Conservation (phyloP, 1,140 invertebrate genomes). For the Atta texana region DNA sequence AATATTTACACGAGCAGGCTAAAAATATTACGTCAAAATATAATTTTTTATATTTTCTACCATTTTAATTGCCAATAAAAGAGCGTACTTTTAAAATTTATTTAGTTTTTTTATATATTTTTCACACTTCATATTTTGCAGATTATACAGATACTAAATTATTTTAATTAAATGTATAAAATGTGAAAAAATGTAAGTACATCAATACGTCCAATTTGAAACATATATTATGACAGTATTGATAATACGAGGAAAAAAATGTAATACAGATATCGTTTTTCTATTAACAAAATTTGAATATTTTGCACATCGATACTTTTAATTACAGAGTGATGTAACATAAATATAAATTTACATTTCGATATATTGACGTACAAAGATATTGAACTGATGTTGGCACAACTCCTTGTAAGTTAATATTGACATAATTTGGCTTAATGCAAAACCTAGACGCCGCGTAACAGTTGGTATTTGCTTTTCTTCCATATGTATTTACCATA, state of each 20-base stretch:
- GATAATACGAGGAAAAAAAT: constrained; percentile 27
- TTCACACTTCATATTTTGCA: constrained; percentile 25
- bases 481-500: constrained; percentile 49
- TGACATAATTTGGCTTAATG: constrained; percentile 63
- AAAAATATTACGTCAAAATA: constrained; percentile 7
- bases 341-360: constrained; percentile 44
- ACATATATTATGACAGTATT: constrained; percentile 5
- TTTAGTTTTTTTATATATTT: constrained; percentile 13
- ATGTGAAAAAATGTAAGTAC: constrained; percentile 41
- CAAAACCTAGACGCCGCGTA: constrained; percentile 45
- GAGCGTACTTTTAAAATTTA: constrained; percentile 5
- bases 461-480: constrained; percentile 59
- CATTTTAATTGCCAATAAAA: constrained; percentile 23
- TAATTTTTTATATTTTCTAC: constrained; percentile 12
- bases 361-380: constrained; percentile 54
- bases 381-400: constrained; percentile 41
- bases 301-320: constrained; percentile 47
- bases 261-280: constrained; percentile 15
- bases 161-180: constrained; percentile 44
- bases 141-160: constrained; percentile 52
- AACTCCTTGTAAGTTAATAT: constrained; percentile 60
- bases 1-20: constrained; percentile 3
- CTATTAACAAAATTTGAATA: constrained; percentile 30
- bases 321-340: constrained; percentile 51
- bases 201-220: constrained; percentile 22